A percentile compares a stretch with the other conserved stretches of the same genome.
Evolutionary conservation across 2,888 invertebrate species (phyloP).

Genomic region (Syrista parreyssii): DNA sequence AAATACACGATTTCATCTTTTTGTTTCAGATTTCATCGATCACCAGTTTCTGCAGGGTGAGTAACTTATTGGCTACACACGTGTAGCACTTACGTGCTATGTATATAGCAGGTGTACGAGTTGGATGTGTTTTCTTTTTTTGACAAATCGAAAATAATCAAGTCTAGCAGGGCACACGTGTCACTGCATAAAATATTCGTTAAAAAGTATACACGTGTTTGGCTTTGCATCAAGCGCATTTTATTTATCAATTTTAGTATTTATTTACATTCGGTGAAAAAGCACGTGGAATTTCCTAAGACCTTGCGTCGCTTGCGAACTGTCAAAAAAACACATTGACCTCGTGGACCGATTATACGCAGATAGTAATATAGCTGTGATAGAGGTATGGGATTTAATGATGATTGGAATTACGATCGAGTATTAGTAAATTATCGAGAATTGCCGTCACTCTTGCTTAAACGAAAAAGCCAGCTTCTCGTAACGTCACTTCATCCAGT

Average conservation of each 20-base stretch:
- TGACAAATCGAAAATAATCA: too few species aligned
- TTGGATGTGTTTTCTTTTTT: too few species aligned
- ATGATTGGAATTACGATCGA: neutral
- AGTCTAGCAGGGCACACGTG: too few species aligned
- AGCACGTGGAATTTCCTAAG: too few species aligned
- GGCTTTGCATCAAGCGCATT: too few species aligned
- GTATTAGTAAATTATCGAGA: neutral
- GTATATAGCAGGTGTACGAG: too few species aligned
- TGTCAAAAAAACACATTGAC: too few species aligned
- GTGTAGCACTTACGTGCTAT: neutral
- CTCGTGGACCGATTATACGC: neutral
- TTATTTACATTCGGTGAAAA: too few species aligned
- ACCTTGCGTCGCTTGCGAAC: too few species aligned
- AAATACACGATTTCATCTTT: conserved; percentile 37
- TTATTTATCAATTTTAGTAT: too few species aligned
- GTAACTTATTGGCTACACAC: conserved; percentile 43
- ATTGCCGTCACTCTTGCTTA: neutral
- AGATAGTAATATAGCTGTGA: neutral
- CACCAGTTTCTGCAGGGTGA: conserved; percentile 88
- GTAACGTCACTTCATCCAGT: neutral
- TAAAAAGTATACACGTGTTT: too few species aligned
- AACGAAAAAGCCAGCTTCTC: neutral
- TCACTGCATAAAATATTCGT: too few species aligned
- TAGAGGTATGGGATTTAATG: neutral
- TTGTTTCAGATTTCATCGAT: conserved; percentile 84